Evolutionary conservation across 2,888 invertebrate species (phyloP).

Genomic region (Spilosoma lubricipeda): DNA sequence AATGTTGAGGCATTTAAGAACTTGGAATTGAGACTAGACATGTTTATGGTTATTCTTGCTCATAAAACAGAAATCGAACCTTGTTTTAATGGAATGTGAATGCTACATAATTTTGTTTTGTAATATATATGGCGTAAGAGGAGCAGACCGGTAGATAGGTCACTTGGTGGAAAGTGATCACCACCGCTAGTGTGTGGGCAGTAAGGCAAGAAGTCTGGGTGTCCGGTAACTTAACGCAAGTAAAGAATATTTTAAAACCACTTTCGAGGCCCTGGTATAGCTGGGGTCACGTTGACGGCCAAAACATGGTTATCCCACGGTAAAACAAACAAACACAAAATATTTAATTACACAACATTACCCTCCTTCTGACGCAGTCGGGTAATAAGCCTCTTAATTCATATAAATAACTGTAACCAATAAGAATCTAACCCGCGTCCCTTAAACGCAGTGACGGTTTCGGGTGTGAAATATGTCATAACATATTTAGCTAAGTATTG

Average conservation of each 20-base stretch:
- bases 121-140: too few relatives aligned
- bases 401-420: not conserved
- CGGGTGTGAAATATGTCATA: conserved; percentile 18
- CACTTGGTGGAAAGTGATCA: too few relatives aligned
- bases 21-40: not conserved
- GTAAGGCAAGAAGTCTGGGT: too few relatives aligned
- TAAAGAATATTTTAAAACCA: too few relatives aligned
- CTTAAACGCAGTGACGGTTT: not conserved
- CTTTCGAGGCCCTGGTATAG: too few relatives aligned
- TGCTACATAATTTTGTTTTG: not conserved
- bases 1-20: not conserved
- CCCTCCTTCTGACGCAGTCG: too few relatives aligned
- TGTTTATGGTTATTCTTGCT: not conserved
- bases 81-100: too few relatives aligned
- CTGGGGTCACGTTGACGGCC: too few relatives aligned
- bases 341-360: not conserved
- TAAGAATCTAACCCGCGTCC: not conserved
- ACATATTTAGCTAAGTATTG: conserved; percentile 20
- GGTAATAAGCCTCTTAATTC: not conserved
- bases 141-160: too few relatives aligned
- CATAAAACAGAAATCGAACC: not conserved
- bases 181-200: too few relatives aligned
- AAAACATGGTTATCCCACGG: too few relatives aligned
- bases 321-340: not conserved
- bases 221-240: too few relatives aligned